Conservation (phyloP, 2,113 vertebrate genomes). For the Ursus arctos region DNA sequence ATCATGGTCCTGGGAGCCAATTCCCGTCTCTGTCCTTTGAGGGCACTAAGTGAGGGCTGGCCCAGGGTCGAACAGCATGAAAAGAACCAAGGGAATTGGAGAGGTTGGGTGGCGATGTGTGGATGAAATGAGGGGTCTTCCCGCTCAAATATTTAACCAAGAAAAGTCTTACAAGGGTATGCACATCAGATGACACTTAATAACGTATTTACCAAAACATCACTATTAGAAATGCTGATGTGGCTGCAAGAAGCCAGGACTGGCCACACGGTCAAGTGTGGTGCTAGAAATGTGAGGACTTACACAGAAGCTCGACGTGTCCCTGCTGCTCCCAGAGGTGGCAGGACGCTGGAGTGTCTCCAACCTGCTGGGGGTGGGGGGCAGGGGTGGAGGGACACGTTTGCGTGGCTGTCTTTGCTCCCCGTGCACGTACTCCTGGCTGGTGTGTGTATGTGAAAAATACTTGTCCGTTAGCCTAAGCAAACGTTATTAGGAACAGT, state of each 20-base stretch:
- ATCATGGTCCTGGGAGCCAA: neutral
- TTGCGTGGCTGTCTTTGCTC: neutral
- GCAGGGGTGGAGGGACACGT: neutral
- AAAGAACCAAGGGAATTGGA: neutral
- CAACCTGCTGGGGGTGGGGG: neutral
- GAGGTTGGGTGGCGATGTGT: neutral
- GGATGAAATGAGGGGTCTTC: neutral
- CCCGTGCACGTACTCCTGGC: neutral
- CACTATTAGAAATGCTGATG: neutral
- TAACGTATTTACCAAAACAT: neutral
- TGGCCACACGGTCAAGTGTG: neutral
- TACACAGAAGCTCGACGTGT: neutral
- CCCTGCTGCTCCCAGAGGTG: neutral
- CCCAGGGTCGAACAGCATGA: neutral
- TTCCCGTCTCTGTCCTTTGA: neutral
- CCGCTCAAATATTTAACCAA: constrained; percentile 10
- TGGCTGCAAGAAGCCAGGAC: neutral
- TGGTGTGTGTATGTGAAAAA: neutral
- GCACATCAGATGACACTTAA: neutral
- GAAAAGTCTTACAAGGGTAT: neutral
- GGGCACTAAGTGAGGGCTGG: neutral
- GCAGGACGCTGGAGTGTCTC: neutral
- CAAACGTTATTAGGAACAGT: neutral
- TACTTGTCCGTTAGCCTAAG: neutral
- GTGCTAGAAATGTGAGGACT: neutral